Evolutionary conservation across 2,888 invertebrate species (phyloP).

Genomic region (Athalia cordata): DNA sequence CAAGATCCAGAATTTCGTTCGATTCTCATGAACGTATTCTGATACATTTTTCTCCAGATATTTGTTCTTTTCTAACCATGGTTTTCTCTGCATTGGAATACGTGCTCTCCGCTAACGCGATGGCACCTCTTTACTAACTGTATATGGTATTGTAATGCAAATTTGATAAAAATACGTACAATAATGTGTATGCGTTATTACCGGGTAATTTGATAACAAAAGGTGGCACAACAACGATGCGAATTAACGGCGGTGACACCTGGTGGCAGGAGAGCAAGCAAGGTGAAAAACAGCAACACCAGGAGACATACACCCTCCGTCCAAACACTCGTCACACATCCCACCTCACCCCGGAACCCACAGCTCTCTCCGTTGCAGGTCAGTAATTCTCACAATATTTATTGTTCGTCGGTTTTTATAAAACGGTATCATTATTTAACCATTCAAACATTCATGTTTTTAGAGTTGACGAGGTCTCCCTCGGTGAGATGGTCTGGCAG

Average conservation of each 20-base stretch:
- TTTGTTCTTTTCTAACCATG: not conserved
- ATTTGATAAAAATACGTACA: not conserved
- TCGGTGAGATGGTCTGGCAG: slow-evolving; percentile 70
- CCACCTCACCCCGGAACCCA: slow-evolving; percentile 77
- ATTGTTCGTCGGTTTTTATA: not conserved
- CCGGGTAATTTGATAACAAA: slow-evolving; percentile 53
- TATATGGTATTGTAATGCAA: not conserved
- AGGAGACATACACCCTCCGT: slow-evolving; percentile 66
- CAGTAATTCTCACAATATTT: slow-evolving; percentile 53
- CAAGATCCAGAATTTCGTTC: too few relatives aligned
- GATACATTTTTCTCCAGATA: not conserved
- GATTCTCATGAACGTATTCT: too few relatives aligned
- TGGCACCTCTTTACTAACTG: not conserved
- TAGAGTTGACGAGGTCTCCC: slow-evolving; percentile 78
- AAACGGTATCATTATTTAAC: not conserved
- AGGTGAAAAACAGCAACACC: slow-evolving; percentile 75
- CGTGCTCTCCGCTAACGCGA: not conserved
- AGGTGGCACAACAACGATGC: slow-evolving; percentile 70
- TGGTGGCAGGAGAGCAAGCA: slow-evolving; percentile 72
- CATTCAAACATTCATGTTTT: slow-evolving; percentile 57
- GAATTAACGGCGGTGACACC: slow-evolving; percentile 63
- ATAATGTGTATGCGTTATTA: slow-evolving; percentile 43
- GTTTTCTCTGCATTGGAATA: not conserved
- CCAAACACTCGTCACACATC: slow-evolving; percentile 65
- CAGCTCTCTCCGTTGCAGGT: slow-evolving; percentile 84